Percentiles rank a stretch among this genome's conserved stretches.
Conservation (phyloP, 2,888 invertebrate genomes). For the Acleris cristana region DNA sequence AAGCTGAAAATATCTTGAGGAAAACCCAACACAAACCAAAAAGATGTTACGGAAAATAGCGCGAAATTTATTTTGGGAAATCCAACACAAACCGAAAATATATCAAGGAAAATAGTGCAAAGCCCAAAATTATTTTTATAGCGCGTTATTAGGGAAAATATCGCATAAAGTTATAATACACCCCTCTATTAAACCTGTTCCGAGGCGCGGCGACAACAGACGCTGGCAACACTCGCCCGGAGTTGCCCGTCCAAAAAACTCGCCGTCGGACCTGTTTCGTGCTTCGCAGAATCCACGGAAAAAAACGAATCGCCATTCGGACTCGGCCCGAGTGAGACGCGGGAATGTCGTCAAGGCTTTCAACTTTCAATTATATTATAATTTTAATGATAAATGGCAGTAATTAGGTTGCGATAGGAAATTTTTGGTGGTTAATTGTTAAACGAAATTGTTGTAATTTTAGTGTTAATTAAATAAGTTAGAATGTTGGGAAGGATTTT, state of each 20-base stretch:
- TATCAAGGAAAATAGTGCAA: no score
- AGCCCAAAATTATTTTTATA: no score
- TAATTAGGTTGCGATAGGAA: not conserved
- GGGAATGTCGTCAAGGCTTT: constrained; percentile 77
- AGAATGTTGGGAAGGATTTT: not conserved
- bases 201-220: constrained; percentile 9
- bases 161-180: not conserved
- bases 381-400: constrained; percentile 20
- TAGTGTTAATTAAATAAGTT: not conserved
- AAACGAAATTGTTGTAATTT: not conserved
- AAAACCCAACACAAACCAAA: no score
- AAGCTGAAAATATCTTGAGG: no score
- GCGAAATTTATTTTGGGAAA: no score
- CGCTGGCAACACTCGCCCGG: constrained; percentile 58
- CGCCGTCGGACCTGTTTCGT: constrained; percentile 72
- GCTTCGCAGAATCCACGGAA: constrained; percentile 76
- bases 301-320: constrained; percentile 75
- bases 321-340: constrained; percentile 54
- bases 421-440: constrained; percentile 4
- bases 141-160: not conserved
- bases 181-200: constrained; percentile 10
- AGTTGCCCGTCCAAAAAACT: constrained; percentile 74
- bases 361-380: constrained; percentile 54
- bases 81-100: no score
- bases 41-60: no score